Conservation (phyloP, 2,888 invertebrate genomes). For the Synanthedon formicaeformis region DNA sequence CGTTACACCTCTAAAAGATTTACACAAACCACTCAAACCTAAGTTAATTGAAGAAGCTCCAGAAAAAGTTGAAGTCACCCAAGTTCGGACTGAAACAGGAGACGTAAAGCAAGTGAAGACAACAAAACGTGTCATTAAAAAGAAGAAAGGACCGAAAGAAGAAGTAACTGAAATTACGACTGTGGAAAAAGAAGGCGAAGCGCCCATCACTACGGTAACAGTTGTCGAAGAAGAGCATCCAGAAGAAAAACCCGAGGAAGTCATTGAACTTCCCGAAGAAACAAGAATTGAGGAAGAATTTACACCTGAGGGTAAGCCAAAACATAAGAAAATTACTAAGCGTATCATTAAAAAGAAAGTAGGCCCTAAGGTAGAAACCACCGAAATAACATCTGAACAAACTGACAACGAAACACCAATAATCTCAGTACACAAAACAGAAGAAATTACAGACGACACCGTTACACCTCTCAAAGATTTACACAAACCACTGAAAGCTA, state of each 20-base stretch:
- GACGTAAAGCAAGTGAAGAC: conserved; percentile 18
- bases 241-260: conserved; percentile 9
- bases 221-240: conserved; percentile 9
- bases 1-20: conserved; percentile 16
- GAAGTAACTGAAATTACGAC: conserved; percentile 26
- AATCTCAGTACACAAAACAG: conserved; percentile 20
- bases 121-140: conserved; percentile 11
- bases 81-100: conserved; percentile 23
- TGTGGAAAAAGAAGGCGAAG: conserved; percentile 16
- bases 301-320: conserved; percentile 16
- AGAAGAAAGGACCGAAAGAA: conserved; percentile 19
- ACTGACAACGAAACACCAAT: conserved; percentile 26
- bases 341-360: conserved; percentile 17
- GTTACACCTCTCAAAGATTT: conserved; percentile 15
- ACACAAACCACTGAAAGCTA: conserved; percentile 17
- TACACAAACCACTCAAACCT: conserved; percentile 2
- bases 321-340: conserved; percentile 20
- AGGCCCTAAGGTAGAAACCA: conserved; percentile 18
- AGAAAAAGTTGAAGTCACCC: conserved; percentile 18
- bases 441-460: conserved; percentile 2
- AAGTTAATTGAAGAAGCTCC: neutral
- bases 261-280: conserved; percentile 9
- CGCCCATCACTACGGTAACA: conserved; percentile 19
- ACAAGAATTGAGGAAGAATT: conserved; percentile 27
- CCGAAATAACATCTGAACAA: conserved; percentile 28